These are phyloP conservation scores for Gymnodraco acuticeps DNA, from an alignment of 2,797 vertebrate genomes.

Conservation along the genomic window DNA sequence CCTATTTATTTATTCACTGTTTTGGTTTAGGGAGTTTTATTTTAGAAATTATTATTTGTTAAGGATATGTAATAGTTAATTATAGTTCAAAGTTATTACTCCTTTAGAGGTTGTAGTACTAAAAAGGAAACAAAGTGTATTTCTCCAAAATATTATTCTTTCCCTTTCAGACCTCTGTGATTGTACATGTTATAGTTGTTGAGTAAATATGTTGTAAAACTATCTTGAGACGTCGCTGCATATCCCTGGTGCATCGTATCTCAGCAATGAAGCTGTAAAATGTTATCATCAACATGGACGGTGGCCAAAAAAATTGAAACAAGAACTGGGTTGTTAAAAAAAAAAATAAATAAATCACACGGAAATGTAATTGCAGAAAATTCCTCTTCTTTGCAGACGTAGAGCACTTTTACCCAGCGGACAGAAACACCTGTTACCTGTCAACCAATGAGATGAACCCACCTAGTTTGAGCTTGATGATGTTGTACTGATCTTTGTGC, in stretches of 20 bases:
- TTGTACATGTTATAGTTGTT: not conserved
- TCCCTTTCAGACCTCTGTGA: not conserved
- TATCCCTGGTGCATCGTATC: not conserved
- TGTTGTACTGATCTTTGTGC: conserved; percentile 98
- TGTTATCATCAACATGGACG: not conserved
- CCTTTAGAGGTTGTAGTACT: too few relatives aligned
- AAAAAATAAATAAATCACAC: not conserved
- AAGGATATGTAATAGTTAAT: too few relatives aligned
- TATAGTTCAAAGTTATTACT: too few relatives aligned
- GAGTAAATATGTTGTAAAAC: not conserved
- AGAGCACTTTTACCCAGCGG: not conserved
- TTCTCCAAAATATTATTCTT: too few relatives aligned
- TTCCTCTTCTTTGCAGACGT: not conserved
- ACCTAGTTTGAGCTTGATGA: conserved; percentile 98
- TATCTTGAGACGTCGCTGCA: not conserved
- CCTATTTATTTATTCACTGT: too few relatives aligned
- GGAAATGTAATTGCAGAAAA: not conserved
- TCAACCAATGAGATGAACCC: conserved; percentile 10
- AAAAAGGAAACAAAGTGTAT: too few relatives aligned
- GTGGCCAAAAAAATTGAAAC: not conserved
- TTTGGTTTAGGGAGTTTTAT: too few relatives aligned
- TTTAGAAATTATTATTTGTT: too few relatives aligned
- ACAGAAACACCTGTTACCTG: not conserved
- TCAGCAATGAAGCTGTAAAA: conserved; percentile 24
- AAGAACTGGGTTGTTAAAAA: not conserved